These are phyloP conservation scores for Aythya baeri DNA, from an alignment of 2,113 vertebrate genomes.

Conservation along the genomic window DNA sequence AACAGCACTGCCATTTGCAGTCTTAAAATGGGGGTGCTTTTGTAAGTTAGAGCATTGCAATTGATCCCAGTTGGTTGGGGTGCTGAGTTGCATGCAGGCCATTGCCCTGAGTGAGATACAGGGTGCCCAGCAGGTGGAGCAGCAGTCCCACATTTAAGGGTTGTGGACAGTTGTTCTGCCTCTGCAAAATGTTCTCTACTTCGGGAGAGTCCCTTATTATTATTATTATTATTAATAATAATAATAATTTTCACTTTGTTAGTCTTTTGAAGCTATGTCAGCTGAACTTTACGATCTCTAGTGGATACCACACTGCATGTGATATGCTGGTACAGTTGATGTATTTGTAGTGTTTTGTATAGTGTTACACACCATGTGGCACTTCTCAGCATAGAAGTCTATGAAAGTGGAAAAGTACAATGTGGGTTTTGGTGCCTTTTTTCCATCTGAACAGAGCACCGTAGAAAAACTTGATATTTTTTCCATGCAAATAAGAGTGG, in stretches of 20 bases:
- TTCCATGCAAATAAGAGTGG: not conserved
- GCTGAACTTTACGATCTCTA: not conserved
- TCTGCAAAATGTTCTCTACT: accelerated
- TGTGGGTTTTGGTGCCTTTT: not conserved
- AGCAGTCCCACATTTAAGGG: not conserved
- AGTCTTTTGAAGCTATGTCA: not conserved
- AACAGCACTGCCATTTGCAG: not conserved
- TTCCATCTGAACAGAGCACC: not conserved
- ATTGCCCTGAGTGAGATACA: not conserved
- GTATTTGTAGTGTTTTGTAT: not conserved
- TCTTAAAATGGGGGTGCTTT: not conserved
- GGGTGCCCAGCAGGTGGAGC: conserved; percentile 59
- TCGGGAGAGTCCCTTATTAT: not conserved
- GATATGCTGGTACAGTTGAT: not conserved
- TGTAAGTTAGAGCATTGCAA: not conserved
- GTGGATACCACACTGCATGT: not conserved
- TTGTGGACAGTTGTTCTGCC: not conserved
- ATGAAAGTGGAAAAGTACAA: not conserved
- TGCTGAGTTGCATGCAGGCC: accelerated
- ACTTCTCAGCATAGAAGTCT: not conserved
- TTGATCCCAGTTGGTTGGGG: not conserved
- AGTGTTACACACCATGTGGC: not conserved
- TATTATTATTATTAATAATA: not conserved
- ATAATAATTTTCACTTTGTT: not conserved
- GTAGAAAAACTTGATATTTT: not conserved